Evolutionary conservation across 2,113 vertebrate genomes (phyloP), one percentile per base, ranked within the genome.

Genomic region (Peromyscus maniculatus): DNA sequence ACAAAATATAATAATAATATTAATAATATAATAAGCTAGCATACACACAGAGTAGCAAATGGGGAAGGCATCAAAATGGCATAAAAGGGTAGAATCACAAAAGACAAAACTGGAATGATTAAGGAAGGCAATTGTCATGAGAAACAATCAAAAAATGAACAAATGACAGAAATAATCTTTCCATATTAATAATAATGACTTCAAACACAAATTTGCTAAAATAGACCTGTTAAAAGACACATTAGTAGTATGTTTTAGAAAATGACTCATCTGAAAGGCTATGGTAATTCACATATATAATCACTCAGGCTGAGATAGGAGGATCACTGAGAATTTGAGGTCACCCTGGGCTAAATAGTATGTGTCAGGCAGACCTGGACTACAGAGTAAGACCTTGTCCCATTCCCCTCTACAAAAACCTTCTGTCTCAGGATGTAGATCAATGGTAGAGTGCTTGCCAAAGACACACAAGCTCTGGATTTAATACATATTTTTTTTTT

Each of bases 11-110:
- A 43, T 43, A 84, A 94, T 62, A 80, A 62, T 71, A 83, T n/a
- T 33, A 49, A 31, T 78, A 49, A 80, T 80, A 55, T 33, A 62
- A 83, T 43, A 24, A 84, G 59, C 62, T 90, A 57, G 52, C 36
- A 72, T 71, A 59, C 5, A 88, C 7, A 79, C 1, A 93, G 21
- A 91, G 82, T 92, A 80, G 8, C 22, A 84, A 90, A 75, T 39
- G 7, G 93, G 22, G 49, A 92, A 62, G n/a, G 33, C 57, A 93
- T 83, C 33, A 95, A 93, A 93, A 80, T 87, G 21, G 8, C 64
- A 72, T 36, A 79, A 96, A 24, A 59, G 71, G 52, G 52, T 79
- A 74, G 69, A 93, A 57, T 66, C 13, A 82, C 28, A 91, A 92
- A 91, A 75, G 3, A 22, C 12, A 59, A 95, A 28, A 93, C 62